Base-by-base conservation (phyloP, 1,140 invertebrate species). In the Leguminivora glycinivorella region DNA sequence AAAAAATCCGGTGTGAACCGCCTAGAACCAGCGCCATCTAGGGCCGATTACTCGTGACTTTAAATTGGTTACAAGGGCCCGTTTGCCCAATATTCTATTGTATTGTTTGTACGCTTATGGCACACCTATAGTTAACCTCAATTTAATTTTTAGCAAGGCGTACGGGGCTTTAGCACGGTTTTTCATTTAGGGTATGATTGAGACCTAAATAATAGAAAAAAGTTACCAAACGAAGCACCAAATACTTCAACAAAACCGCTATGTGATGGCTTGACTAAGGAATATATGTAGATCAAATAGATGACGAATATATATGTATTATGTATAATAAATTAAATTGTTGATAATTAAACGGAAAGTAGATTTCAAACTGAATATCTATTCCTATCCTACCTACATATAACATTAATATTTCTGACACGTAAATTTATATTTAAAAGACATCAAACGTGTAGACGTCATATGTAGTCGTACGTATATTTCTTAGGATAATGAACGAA, bases 1-100 rank as follows among this genome's bases (percentile, higher is more conserved):
- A 69, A 70, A 70, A 73, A 17, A 69, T 70, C 56, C 69, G 19
- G 71, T 72, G 31, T 14, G n/a, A 70, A 68, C 72, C 56, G 67
- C 70, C 71, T 67, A 26, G 19, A 26, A 1, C 22, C 56, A 29
- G 56, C 14, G 58, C 58, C 58, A 31, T 34, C 26, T 63, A 63
- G 58, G 58, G 58, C 29, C 17, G 29, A 29, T 17, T 31, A 14
- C 56, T 24, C 24, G 25, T 29, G 56, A 26, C 26, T 63, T 63
- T 29, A 19, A 31, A 63, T 63, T 63, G 26, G 58, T 31, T 63
- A 34, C 58, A 63, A 63, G 58, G 58, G 58, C 58, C 19, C 22
- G 17, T 58, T 25, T 63, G 58, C 58, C 58, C 26, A 63, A 34
- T 63, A 63, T 17, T 19, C 26, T 63, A 22, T 63, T 60, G 24